phyloP scores from a whole-genome alignment of 2,797 vertebrate genomes.

The Glyptemys insculpta region DNA sequence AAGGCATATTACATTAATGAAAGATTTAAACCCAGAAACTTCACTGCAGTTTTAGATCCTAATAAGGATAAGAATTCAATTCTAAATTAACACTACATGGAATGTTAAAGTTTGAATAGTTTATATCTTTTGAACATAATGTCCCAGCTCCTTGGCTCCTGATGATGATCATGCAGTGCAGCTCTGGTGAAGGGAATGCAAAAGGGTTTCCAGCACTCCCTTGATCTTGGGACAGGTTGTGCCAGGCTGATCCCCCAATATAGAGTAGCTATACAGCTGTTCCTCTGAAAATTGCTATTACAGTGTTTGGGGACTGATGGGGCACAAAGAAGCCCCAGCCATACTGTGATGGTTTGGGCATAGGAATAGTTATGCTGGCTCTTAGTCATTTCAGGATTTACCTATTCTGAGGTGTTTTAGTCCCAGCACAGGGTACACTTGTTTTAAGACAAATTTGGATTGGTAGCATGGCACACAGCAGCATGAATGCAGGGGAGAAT shows the following conservation, averaged over 20 bases:
- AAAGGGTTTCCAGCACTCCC: neutral
- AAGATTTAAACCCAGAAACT: constrained; percentile 18
- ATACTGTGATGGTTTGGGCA: neutral
- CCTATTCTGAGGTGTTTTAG: neutral
- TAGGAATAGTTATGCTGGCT: neutral
- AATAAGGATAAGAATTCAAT: constrained; percentile 35
- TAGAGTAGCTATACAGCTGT: neutral
- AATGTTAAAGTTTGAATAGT: constrained; percentile 40
- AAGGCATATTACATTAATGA: constrained; percentile 4
- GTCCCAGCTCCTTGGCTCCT: neutral
- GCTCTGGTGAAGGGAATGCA: neutral
- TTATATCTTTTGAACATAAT: constrained; percentile 56
- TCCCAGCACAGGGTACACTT: too few relatives aligned
- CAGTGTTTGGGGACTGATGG: neutral
- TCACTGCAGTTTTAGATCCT: constrained; percentile 1
- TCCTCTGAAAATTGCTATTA: neutral
- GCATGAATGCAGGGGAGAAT: neutral
- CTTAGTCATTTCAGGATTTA: neutral
- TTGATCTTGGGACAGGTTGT: neutral
- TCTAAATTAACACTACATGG: constrained; percentile 53
- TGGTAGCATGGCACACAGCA: neutral
- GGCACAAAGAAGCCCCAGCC: neutral
- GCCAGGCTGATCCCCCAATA: neutral
- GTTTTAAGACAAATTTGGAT: neutral
- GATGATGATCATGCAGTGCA: neutral